Base-by-base conservation (phyloP, 2,797 vertebrate genomes). In the Macroramphosus scolopax region DNA sequence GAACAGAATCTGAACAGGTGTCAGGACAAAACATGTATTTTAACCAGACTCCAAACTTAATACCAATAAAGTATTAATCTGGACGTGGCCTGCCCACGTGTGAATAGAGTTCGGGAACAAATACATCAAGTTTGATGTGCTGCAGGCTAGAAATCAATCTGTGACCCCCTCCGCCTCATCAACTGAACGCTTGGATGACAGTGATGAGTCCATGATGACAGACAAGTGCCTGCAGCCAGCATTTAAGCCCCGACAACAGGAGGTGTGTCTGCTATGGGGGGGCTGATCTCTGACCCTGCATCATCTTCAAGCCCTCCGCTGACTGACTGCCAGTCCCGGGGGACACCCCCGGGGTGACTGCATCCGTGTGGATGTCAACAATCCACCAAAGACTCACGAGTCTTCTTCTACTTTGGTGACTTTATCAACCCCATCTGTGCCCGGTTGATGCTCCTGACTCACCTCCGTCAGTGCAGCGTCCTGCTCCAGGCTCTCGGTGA, bases 201-300 rank as follows among this genome's bases (percentile, higher is more conserved):
- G 54, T 85, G 86, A 86, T 78, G 82, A 77, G 70, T 46, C 63
- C 52, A 34, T 70, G 87, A 71, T 87, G 86, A 89, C 81, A 83
- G 80, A 79, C 60, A 41, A 51, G 52, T 40, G 80, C 86, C 87
- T 61, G 67, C 38, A 67, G 86, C 68, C 30, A 70, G 25, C 48
- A 47, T 78, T 82, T 68, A 80, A 77, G 68, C 75, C 65, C 45
- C 39, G 38, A 65, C 75, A 75, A 69, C 36, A 58, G 65, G 46
- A 56, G 67, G 75, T 63, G 72, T 45, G 68, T 65, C 57, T 60
- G 62, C 16, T 25, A 39, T 16, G 36, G 51, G 58, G 42, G 33
- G 18, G 30, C n/a, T 73, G 77, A 84, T 60, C 82, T 81, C 68
- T 84, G 80, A 88, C 80, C 84, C 65, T 42, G 50, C 74, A 63